Evolutionary conservation across 2,113 vertebrate species (phyloP).

Genomic region (Sylvietta virens): DNA sequence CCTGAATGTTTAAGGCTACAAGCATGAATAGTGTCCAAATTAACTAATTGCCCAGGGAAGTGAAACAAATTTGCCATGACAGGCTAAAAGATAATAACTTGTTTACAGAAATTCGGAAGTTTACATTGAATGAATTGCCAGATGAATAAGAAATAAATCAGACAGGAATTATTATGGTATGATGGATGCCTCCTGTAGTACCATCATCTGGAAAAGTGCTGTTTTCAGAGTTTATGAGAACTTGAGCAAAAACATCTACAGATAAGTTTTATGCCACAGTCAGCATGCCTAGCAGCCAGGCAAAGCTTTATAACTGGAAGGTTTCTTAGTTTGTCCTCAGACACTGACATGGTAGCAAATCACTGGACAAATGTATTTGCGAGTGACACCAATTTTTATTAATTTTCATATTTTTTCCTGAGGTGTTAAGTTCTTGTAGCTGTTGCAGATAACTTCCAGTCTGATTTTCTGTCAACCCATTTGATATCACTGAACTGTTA

Average conservation of each 20-base stretch:
- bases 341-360: background rate
- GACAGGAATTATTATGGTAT: background rate
- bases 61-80: background rate
- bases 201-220: background rate
- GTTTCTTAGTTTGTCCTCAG: background rate
- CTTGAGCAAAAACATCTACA: background rate
- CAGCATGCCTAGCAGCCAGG: background rate
- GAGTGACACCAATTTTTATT: background rate
- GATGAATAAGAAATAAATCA: constrained; percentile 21
- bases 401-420: constrained; percentile 5
- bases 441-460: background rate
- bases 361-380: background rate
- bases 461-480: background rate
- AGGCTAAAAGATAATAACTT: background rate
- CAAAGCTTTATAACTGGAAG: background rate
- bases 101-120: background rate
- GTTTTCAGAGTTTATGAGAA: background rate
- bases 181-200: background rate
- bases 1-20: background rate
- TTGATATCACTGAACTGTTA: background rate
- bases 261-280: background rate
- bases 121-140: background rate
- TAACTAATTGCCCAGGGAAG: background rate
- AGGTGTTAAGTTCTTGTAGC: background rate
- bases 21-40: background rate